These are phyloP conservation scores for Philonicus albiceps DNA, from an alignment of 2,888 invertebrate genomes.

Conservation along the genomic window DNA sequence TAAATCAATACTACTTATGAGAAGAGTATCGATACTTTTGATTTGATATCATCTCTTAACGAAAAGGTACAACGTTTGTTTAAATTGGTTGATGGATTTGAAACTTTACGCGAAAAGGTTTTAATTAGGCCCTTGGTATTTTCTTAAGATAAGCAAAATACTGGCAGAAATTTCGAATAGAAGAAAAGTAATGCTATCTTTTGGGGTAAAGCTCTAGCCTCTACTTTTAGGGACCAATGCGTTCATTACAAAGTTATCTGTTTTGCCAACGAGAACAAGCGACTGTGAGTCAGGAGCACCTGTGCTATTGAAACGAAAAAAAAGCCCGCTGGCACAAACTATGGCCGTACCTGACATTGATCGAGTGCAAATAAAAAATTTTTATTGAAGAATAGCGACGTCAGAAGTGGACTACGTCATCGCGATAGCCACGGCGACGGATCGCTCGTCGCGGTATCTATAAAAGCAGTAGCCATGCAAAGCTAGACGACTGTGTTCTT, in stretches of 20 bases:
- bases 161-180: background rate
- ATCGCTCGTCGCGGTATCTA: background rate
- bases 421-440: background rate
- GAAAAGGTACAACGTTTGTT: too few relatives aligned
- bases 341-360: constrained; percentile 1
- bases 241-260: background rate
- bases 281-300: constrained; percentile 17
- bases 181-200: too few relatives aligned
- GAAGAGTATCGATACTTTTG: too few relatives aligned
- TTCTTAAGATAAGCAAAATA: background rate
- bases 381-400: background rate
- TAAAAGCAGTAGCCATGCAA: background rate
- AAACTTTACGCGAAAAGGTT: too few relatives aligned
- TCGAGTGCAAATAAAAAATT: constrained; percentile 29
- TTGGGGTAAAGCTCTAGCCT: background rate
- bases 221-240: background rate
- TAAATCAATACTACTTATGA: too few relatives aligned
- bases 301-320: constrained; percentile 31
- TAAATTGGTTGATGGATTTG: too few relatives aligned
- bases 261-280: background rate
- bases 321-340: background rate
- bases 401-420: background rate
- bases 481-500: constrained; percentile 7
- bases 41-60: too few relatives aligned
- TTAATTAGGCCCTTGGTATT: too few relatives aligned